Base-by-base conservation (phyloP, 2,888 invertebrate genomes). In the Agriotes lineatus region DNA sequence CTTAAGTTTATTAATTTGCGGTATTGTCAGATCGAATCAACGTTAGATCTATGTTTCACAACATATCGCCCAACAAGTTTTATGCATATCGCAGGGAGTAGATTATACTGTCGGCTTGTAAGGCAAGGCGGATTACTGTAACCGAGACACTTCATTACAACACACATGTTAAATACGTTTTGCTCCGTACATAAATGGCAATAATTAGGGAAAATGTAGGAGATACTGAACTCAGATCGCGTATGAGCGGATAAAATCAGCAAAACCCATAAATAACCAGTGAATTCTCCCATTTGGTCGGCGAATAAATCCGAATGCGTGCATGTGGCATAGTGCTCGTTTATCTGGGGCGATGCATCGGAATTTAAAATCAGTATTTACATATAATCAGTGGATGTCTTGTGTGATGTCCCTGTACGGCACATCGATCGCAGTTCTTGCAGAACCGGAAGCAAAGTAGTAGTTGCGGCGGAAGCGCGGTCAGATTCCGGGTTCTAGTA, bases 401-500 rank as follows among this genome's bases (percentile, higher is more conserved):
- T 48, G 45, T 57, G 56, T 56, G 56, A 67, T 30, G 48, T 62
- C 35, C 39, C 54, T 67, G 44, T 22, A 56, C 33, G 35, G 44
- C 25, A 61, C 60, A 67, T 67, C 35, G 60, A 67, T 56, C 63
- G 63, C 16, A 20, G 25, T 45, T 57, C 33, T 56, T 45, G 20
- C 10, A 45, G 42, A 64, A 45, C 45, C 64, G 66, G 66, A 63
- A 64, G 54, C 37, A 58, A 62, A 63, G 16, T 33, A 54, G 63
- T 33, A 64, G 68, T 59, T 58, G 63, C 14, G 63, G 63, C 33
- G 57, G 50, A 69, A 58, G 61, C 12, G 42, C 52, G 68, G 68
- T 69, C 48, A 69, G 52, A 69, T 69, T 69, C 58, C 56, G 68
- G 63, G 63, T 54, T 69, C 30, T 37, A 59, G 58, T 44, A 64